Conservation (phyloP, 2,113 vertebrate genomes). For the Phylloscopus whistleri region DNA sequence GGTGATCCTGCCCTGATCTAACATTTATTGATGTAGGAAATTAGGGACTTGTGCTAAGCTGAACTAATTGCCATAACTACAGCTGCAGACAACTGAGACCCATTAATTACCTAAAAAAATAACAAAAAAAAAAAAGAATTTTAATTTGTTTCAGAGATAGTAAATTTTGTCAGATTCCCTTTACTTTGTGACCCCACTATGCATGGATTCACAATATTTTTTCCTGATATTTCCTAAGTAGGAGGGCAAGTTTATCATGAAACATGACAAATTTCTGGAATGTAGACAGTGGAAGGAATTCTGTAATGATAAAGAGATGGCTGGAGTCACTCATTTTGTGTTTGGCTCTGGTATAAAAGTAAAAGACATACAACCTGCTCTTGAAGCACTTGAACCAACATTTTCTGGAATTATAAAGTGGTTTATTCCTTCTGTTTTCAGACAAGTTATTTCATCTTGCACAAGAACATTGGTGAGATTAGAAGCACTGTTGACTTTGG, state of each 20-base stretch:
- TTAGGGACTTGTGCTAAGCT: slow-evolving; percentile 33
- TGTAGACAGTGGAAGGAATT: background rate
- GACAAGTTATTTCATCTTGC: background rate
- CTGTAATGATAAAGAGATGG: background rate
- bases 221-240: background rate
- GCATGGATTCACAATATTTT: background rate
- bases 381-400: background rate
- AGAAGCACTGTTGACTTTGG: background rate
- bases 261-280: background rate
- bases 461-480: background rate
- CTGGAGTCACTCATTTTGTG: background rate
- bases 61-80: slow-evolving; percentile 22
- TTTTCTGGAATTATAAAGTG: background rate
- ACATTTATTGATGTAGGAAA: slow-evolving; percentile 56
- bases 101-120: slow-evolving; percentile 20
- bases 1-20: background rate
- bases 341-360: background rate
- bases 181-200: background rate
- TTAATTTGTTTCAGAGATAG: background rate
- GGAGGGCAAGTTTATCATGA: background rate
- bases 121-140: background rate
- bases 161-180: background rate
- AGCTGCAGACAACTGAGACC: background rate
- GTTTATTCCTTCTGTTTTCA: background rate
- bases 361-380: background rate